phyloP scores from a whole-genome alignment of 2,113 vertebrate genomes.

The Callionymus lyra region DNA sequence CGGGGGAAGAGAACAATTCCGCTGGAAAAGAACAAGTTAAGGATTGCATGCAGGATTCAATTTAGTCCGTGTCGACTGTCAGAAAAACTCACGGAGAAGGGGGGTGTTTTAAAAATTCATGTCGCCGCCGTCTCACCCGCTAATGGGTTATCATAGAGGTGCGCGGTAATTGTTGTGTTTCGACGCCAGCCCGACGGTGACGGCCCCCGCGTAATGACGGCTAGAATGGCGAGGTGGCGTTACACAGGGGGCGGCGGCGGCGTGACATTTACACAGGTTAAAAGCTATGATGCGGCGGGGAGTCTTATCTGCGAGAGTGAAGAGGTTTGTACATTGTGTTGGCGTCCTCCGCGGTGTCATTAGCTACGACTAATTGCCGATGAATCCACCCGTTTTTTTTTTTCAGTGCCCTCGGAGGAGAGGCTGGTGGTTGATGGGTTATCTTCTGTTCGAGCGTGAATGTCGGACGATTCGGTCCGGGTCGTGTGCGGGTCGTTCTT shows the following conservation, averaged over 20 bases:
- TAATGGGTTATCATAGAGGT: slow-evolving; percentile 9
- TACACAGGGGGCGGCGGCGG: background rate
- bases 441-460: no score
- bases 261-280: slow-evolving; percentile 1
- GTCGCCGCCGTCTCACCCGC: slow-evolving; percentile 3
- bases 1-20: slow-evolving; percentile 17
- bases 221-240: background rate
- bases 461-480: no score
- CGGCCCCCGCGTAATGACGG: background rate
- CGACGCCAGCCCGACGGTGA: background rate
- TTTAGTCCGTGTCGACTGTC: slow-evolving; percentile 32
- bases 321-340: no score
- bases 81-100: slow-evolving; percentile 17
- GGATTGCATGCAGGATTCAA: slow-evolving; percentile 13
- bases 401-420: no score
- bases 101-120: slow-evolving; percentile 37
- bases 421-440: no score
- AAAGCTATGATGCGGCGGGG: slow-evolving; percentile 9
- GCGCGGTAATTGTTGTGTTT: slow-evolving; percentile 5
- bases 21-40: slow-evolving; percentile 12
- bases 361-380: no score
- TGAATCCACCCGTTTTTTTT: no score
- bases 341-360: no score
- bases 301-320: background rate
- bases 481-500: no score